Evolutionary conservation across 2,888 invertebrate genomes (phyloP).

Genomic region (Acrocyrtus sp.): DNA sequence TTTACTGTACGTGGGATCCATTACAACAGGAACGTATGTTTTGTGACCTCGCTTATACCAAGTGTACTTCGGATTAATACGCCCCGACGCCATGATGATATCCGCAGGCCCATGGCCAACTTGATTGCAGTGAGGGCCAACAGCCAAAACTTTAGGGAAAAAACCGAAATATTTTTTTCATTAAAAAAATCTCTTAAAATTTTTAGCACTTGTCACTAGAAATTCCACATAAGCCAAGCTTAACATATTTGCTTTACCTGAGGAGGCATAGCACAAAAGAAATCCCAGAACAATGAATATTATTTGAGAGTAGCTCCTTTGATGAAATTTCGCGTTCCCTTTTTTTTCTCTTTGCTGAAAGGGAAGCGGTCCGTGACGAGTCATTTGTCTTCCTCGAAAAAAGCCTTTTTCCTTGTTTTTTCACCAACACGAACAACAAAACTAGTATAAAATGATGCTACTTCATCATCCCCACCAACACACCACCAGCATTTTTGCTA

Average conservation of each 20-base stretch:
- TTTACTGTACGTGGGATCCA: constrained; percentile 59
- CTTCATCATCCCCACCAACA: too few relatives aligned
- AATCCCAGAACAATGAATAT: constrained; percentile 27
- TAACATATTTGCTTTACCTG: too few relatives aligned
- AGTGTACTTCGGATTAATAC: constrained; percentile 57
- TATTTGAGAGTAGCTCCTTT: not conserved
- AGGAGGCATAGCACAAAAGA: too few relatives aligned
- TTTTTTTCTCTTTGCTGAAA: constrained; percentile 24
- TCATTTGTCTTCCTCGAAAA: constrained; percentile 53
- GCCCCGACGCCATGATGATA: constrained; percentile 53
- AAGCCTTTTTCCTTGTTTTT: constrained; percentile 30
- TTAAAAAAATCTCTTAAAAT: too few relatives aligned
- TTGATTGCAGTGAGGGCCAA: constrained; percentile 50
- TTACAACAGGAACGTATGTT: constrained; percentile 56
- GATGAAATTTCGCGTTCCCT: too few relatives aligned
- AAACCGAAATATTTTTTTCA: too few relatives aligned
- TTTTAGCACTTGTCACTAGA: too few relatives aligned
- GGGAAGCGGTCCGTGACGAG: constrained; percentile 53
- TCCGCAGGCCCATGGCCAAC: constrained; percentile 54
- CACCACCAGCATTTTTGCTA: too few relatives aligned
- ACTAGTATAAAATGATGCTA: too few relatives aligned
- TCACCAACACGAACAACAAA: too few relatives aligned
- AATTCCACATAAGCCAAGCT: too few relatives aligned
- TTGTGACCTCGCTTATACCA: constrained; percentile 55
- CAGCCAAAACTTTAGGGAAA: constrained; percentile 34